phyloP scores from a whole-genome alignment of 2,797 vertebrate species.

The Sphenopsis melanotis region DNA sequence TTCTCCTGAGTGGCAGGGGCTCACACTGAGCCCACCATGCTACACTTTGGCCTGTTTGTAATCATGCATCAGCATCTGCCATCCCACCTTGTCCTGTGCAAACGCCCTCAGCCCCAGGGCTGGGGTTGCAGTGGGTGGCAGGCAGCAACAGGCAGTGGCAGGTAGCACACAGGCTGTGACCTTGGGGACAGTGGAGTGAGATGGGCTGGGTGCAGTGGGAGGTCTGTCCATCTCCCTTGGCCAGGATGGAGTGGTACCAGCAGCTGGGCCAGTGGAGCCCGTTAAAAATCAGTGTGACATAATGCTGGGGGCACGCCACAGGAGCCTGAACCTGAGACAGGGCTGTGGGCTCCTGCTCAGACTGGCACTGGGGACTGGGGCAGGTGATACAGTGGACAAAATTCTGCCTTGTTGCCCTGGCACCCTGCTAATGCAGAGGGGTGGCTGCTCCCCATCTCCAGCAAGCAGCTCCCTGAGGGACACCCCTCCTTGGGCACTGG shows the following conservation, averaged over 20 bases:
- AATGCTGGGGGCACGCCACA: fast-evolving
- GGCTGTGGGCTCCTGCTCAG: fast-evolving
- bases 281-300: not conserved
- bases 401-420: not conserved
- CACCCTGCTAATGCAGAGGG: not conserved
- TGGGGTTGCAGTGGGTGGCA: fast-evolving
- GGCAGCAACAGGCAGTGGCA: not conserved
- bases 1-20: not conserved
- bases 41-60: not conserved
- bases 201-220: not conserved
- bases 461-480: not conserved
- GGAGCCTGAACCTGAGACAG: not conserved
- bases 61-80: not conserved
- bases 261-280: not conserved
- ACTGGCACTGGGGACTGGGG: fast-evolving
- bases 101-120: not conserved
- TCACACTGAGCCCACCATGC: fast-evolving
- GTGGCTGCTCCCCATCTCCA: not conserved
- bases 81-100: not conserved
- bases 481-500: not conserved
- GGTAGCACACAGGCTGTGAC: not conserved
- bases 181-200: not conserved
- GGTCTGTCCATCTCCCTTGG: not conserved
- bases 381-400: not conserved
- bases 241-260: not conserved